A percentile compares a stretch with the other conserved stretches of the same genome.
Conservation (phyloP, 2,888 invertebrate genomes). For the Leucozona laternaria region DNA sequence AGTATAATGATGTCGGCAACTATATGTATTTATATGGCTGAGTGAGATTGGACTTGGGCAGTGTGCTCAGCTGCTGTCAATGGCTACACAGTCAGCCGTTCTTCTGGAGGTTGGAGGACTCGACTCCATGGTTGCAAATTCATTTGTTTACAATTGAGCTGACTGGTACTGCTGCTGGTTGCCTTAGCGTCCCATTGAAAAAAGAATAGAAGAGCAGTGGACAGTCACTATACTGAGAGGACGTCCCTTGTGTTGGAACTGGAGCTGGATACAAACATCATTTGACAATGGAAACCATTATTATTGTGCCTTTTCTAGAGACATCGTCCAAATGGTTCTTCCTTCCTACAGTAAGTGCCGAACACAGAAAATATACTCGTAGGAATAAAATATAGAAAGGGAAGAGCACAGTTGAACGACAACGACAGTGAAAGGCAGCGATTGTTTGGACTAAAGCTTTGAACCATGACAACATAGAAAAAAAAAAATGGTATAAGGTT, state of each 20-base stretch:
- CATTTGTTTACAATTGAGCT: constrained; percentile 43
- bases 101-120: constrained; percentile 9
- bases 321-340: constrained; percentile 10
- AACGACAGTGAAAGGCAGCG: constrained; percentile 48
- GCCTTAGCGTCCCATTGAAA: constrained; percentile 22
- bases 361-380: not conserved
- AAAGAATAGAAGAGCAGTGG: constrained; percentile 4
- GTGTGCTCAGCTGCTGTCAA: constrained; percentile 34
- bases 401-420: constrained; percentile 24
- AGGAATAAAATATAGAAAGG: constrained; percentile 9
- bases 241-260: not conserved
- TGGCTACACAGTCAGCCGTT: constrained; percentile 7
- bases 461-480: constrained; percentile 28
- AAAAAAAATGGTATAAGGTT: constrained; percentile 8
- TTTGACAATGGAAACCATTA: constrained; percentile 58
- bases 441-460: constrained; percentile 57
- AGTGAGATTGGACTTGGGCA: too few relatives aligned
- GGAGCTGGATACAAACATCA: constrained; percentile 45
- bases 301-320: constrained; percentile 43
- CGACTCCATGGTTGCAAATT: constrained; percentile 26
- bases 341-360: not conserved
- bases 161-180: constrained; percentile 27
- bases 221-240: not conserved
- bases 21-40: not conserved
- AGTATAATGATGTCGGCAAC: constrained; percentile 60